Evolutionary conservation across 2,113 vertebrate species (phyloP), one percentile per base, ranked within the genome.

Genomic region (Scolopax mira): DNA sequence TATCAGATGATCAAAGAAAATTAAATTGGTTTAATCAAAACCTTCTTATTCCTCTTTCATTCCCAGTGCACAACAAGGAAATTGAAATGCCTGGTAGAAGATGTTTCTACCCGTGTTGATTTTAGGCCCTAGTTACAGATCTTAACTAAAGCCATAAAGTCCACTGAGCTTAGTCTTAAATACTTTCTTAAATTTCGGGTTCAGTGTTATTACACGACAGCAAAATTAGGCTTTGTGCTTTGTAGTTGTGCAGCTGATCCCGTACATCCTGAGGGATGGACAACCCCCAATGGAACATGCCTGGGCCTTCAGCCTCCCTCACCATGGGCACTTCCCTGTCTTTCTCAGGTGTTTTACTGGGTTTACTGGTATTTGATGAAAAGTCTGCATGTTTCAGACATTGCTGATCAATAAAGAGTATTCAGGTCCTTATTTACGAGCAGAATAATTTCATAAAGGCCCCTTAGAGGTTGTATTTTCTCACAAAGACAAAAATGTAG

Each of bases 251-350:
- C 27, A 58, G 16, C 18, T 0, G 10, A 42, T 51, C 14, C 1
- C 1, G 12, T 17, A 30, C 2, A 4, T 78, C 39, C 48, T 52
- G n/a, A n/a, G 52, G 60, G 31, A 48, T 10, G 31, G 33, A 78
- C 55, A 81, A 27, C 18, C 18, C 3, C 1, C 24, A 24, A 6
- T 0, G 2, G 23, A 73, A 5, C 28, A 24, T 3, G 0, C 44
- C n/a, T n/a, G 23, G 44, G 30, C 44, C 78, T 93, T 52, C 73
- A 89, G n/a, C 28, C 22, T 62, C 15, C 31, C 30, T 65, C 37
- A 30, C 19, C 46, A 17, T 30, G 28, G 54, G 13, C 14, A n/a
- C 23, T 12, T 14, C 48, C 42, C 35, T 18, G 17, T 70, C 23
- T 65, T 65, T 55, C 65, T 85, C 28, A 33, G 16, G 15, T 55